Evolutionary conservation across 1,140 invertebrate genomes (phyloP), one percentile per base, ranked within the genome.

Genomic region (Neuroterus valhalla): DNA sequence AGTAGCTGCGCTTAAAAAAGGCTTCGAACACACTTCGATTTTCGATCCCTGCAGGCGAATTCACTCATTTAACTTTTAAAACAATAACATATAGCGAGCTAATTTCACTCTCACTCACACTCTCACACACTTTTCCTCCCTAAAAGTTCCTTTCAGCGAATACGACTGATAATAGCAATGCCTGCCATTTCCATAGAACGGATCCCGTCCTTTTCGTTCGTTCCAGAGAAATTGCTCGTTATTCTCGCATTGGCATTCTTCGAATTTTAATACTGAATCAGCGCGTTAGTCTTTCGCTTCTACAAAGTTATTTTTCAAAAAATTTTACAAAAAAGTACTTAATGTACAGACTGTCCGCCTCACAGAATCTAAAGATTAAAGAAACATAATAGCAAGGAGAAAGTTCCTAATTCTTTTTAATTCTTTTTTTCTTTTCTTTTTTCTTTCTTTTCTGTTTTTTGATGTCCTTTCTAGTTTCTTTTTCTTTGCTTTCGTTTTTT

Each of bases 1-100:
- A 85, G 79, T 84, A 79, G 76, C 78, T 72, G 31, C 55, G 55
- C 21, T 74, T 82, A 77, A 82, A 78, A 84, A 84, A 84, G 81
- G 81, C 82, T 84, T 84, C 81, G 82, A 84, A 82, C 80, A 85
- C 79, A 81, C 78, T 81, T 76, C 77, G 71, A 42, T 79, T 78
- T 80, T 82, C 76, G 81, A 81, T 86, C 74, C 76, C 75, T 78
- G 70, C 76, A 80, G 76, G 76, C 75, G 71, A 81, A 81, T 77
- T 62, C 55, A 62, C 23, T 62, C 55, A 12, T 62, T 62, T 62
- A 62, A 62, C 55, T 62, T 62, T 62, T n/a, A 62, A 62, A 62
- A 62, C 55, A 62, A 62, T 62, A 62, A 62, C 55, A 62, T 62
- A 31, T 62, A 31, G 55, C 55, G 55, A 62, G 55, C 55, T 55